phyloP scores from a whole-genome alignment of 1,140 invertebrate species.

The Wasmannia auropunctata region DNA sequence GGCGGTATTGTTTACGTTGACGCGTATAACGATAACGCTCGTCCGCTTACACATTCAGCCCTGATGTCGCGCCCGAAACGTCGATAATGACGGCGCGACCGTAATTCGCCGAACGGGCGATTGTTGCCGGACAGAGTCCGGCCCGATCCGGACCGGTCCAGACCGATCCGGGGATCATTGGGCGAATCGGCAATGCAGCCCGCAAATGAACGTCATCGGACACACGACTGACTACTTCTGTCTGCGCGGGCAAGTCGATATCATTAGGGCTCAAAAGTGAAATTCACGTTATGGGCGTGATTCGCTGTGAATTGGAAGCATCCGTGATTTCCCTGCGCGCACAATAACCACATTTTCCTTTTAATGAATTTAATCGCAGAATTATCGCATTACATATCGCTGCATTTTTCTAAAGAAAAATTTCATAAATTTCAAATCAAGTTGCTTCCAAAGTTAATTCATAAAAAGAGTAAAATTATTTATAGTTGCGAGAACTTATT shows the following conservation, averaged over 20 bases:
- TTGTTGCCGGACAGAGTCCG: slow-evolving; percentile 36
- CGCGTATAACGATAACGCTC: slow-evolving; percentile 63
- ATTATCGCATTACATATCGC: background rate
- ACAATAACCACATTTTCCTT: background rate
- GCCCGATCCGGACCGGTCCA: slow-evolving; percentile 1
- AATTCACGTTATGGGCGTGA: background rate
- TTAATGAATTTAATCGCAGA: background rate
- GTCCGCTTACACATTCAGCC: slow-evolving; percentile 31
- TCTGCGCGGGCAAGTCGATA: background rate
- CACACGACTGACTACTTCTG: slow-evolving; percentile 21
- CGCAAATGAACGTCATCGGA: slow-evolving; percentile 18
- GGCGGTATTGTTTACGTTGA: slow-evolving; percentile 61
- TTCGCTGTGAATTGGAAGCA: background rate
- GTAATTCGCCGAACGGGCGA: slow-evolving; percentile 60
- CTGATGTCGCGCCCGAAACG: slow-evolving; percentile 46
- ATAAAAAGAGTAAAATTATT: background rate
- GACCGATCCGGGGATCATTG: slow-evolving; percentile 14
- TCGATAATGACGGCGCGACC: slow-evolving; percentile 57
- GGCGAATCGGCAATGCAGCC: slow-evolving; percentile 4
- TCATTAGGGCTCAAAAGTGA: background rate
- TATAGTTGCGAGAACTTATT: background rate
- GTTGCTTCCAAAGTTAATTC: background rate
- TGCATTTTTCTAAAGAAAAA: background rate
- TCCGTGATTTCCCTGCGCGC: background rate
- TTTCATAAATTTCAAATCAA: background rate